Evolutionary conservation across 2,113 vertebrate genomes (phyloP).

Genomic region (Petroica traversi): DNA sequence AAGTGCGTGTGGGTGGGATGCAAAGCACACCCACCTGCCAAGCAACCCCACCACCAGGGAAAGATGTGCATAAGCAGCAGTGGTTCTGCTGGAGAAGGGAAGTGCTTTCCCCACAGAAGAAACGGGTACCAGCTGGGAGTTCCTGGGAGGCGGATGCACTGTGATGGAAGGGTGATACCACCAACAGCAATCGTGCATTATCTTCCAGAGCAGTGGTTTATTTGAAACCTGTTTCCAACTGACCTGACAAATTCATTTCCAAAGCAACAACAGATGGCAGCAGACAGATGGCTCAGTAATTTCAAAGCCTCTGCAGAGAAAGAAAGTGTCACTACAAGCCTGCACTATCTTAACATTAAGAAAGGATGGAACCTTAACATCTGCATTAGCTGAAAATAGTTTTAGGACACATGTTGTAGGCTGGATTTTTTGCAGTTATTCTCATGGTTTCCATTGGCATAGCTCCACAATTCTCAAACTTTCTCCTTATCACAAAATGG

Average conservation of each 20-base stretch:
- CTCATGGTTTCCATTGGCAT: not conserved
- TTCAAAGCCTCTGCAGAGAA: slow-evolving; percentile 38
- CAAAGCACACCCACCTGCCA: rapidly evolving
- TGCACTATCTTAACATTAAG: not conserved
- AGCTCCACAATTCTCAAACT: not conserved
- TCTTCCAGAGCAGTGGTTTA: slow-evolving; percentile 8
- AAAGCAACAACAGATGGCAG: slow-evolving; percentile 42
- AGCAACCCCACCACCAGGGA: not conserved
- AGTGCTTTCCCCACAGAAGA: not conserved
- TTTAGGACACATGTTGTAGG: not conserved
- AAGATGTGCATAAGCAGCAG: not conserved
- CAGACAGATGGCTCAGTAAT: slow-evolving; percentile 38
- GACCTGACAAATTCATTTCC: slow-evolving; percentile 43
- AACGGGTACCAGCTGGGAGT: not conserved
- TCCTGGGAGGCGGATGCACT: not conserved
- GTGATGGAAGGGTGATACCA: not conserved
- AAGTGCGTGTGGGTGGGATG: not conserved
- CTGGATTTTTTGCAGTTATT: not conserved
- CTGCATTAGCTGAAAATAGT: not conserved
- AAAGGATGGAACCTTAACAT: not conserved
- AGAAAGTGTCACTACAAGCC: not conserved
- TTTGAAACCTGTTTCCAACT: slow-evolving; percentile 47
- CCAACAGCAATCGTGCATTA: not conserved
- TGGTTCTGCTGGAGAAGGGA: not conserved
- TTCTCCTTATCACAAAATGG: not conserved